Evolutionary conservation across 2,888 invertebrate species (phyloP), one percentile per base, ranked within the genome.

Genomic region (Tribolium freemani): DNA sequence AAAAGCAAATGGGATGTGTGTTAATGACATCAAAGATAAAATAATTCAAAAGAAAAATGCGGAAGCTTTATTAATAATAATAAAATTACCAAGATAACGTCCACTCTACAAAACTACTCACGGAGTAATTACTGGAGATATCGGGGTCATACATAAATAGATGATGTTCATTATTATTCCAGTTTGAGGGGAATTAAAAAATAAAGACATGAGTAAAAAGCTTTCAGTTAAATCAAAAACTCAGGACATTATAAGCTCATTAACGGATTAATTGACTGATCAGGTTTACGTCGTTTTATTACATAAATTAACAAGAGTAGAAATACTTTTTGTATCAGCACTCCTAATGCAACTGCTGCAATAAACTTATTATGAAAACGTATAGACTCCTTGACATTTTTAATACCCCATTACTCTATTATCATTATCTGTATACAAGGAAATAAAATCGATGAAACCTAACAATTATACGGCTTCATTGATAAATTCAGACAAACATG

Each of bases 241-340:
- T 1, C 38, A 38, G 38, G n/a, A 48, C 48, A 61, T 26, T 30
- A 61, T 61, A 48, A 13, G 61, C 61, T 61, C 61, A 61, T 61
- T 61, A 61, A 61, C 61, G 61, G 61, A 61, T 61, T 61, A 61
- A 61, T 61, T 61, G 61, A 61, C 61, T 61, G 61, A 61, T 61
- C 61, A 61, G 61, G 61, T 61, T 61, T 61, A 61, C 26, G 5
- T 61, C 61, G n/a, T 61, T 31, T 61, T 61, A 50, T 61, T 61
- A 30, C 61, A 38, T 58, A 30, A 46, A 61, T 61, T 61, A 48
- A 58, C 61, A 8, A 16, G 61, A 61, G 50, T 61, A 46, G 61
- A 61, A 61, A 61, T 48, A 26, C 61, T 61, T 61, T 50, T 61
- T 46, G 11, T 26, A 30, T 48, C 48, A 61, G 11, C 26, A 61